These are phyloP conservation scores for Pterophyllum scalare DNA, from an alignment of 2,113 vertebrate genomes.

Conservation along the genomic window DNA sequence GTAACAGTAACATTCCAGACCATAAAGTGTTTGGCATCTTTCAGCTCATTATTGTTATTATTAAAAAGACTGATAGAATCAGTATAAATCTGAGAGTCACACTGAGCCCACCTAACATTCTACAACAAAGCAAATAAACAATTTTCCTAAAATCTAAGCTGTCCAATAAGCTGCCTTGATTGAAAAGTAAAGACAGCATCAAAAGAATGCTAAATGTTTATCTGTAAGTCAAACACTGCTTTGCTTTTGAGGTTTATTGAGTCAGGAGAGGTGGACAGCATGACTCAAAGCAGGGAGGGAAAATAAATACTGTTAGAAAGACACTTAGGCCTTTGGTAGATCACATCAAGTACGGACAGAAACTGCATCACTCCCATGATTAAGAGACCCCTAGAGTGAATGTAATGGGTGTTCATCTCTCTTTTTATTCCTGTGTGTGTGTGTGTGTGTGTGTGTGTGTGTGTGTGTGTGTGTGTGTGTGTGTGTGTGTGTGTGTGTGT, in stretches of 20 bases:
- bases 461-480: background rate
- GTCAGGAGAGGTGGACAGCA: constrained; percentile 1
- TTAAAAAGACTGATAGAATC: background rate
- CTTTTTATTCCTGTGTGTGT: background rate
- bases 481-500: background rate
- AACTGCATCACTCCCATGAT: constrained; percentile 51
- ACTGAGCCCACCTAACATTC: background rate
- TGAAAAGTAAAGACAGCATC: background rate
- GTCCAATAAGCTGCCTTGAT: background rate
- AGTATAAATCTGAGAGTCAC: background rate
- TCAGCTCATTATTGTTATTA: background rate
- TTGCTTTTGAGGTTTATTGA: constrained; percentile 30
- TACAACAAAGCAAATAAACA: background rate
- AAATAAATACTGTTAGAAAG: constrained; percentile 53
- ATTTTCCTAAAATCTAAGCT: background rate
- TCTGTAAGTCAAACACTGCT: constrained; percentile 20
- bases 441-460: background rate
- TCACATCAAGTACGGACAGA: constrained; percentile 42
- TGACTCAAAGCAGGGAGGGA: constrained; percentile 45
- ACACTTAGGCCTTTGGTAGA: constrained; percentile 45
- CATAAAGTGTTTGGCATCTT: background rate
- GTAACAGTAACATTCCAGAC: background rate
- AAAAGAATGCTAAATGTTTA: constrained; percentile 41
- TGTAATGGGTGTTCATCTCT: background rate
- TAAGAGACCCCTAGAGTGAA: constrained; percentile 24